phyloP scores from a whole-genome alignment of 2,797 vertebrate species.

The Sparus aurata region DNA sequence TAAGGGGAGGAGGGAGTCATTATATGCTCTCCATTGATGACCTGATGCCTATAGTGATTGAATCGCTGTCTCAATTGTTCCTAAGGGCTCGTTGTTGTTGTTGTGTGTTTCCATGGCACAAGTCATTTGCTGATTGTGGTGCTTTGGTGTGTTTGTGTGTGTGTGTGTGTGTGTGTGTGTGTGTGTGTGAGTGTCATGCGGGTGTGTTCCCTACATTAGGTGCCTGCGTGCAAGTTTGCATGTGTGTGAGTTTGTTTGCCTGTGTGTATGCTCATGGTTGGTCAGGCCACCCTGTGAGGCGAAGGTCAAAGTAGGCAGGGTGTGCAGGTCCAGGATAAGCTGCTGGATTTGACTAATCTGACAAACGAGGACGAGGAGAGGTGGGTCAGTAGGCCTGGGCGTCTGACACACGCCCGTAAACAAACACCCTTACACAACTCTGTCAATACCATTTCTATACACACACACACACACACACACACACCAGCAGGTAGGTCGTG shows the following conservation, averaged over 20 bases:
- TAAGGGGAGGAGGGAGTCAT: background rate
- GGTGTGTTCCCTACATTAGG: constrained; percentile 16
- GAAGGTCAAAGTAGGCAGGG: constrained; percentile 53
- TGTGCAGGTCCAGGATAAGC: constrained; percentile 64
- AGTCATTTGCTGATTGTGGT: constrained; percentile 21
- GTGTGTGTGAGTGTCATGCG: constrained; percentile 14
- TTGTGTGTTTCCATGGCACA: constrained; percentile 43
- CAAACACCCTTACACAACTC: constrained; percentile 43
- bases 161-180: constrained; percentile 30
- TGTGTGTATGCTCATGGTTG: constrained; percentile 1
- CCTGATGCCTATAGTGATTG: constrained; percentile 22
- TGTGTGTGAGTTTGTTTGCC: background rate
- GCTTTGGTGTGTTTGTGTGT: constrained; percentile 18
- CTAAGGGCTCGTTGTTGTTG: constrained; percentile 9
- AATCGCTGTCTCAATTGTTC: constrained; percentile 29
- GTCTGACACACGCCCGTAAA: constrained; percentile 34
- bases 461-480: constrained; percentile 43
- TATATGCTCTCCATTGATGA: constrained; percentile 6
- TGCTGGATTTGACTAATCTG: constrained; percentile 78
- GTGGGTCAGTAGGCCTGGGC: constrained; percentile 62
- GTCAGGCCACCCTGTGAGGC: constrained; percentile 21
- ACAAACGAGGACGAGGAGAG: constrained; percentile 43
- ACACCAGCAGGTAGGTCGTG: constrained; percentile 37
- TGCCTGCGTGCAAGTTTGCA: background rate
- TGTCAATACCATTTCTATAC: constrained; percentile 29